Percentiles rank a stretch among this genome's conserved stretches.
Evolutionary conservation across 1,140 invertebrate species (phyloP).

Genomic region (Drosophila varians): DNA sequence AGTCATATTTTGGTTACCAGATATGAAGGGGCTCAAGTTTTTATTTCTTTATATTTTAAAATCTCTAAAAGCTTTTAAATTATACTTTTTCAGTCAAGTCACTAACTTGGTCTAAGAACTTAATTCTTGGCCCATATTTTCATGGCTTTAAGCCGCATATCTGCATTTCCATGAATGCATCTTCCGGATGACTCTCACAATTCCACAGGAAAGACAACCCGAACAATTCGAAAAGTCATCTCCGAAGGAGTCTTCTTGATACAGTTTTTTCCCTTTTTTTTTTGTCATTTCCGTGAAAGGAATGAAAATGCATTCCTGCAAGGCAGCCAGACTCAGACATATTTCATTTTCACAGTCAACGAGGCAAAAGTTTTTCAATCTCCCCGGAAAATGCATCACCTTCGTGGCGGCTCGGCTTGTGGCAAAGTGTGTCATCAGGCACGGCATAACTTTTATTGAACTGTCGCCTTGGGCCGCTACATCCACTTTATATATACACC

Average conservation of each 20-base stretch:
- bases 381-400: constrained; percentile 42
- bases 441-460: constrained; percentile 77
- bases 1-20: constrained; percentile 24
- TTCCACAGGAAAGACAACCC: constrained; percentile 16
- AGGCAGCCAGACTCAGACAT: constrained; percentile 51
- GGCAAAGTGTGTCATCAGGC: constrained; percentile 73
- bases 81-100: background rate
- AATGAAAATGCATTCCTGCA: constrained; percentile 39
- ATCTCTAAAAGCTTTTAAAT: background rate
- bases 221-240: constrained; percentile 22
- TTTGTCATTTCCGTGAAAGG: constrained; percentile 1
- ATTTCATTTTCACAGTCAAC: constrained; percentile 77
- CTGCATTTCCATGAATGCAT: constrained; percentile 10
- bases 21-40: constrained; percentile 2
- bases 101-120: background rate
- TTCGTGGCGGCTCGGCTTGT: background rate
- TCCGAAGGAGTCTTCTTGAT: constrained; percentile 43
- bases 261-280: constrained; percentile 24
- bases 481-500: background rate
- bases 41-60: background rate
- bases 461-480: constrained; percentile 41
- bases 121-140: background rate
- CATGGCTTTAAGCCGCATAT: constrained; percentile 2
- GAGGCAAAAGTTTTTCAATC: constrained; percentile 78
- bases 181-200: constrained; percentile 41